phyloP scores from a whole-genome alignment of 2,888 invertebrate genomes.

The Trichopoda pennipes region DNA sequence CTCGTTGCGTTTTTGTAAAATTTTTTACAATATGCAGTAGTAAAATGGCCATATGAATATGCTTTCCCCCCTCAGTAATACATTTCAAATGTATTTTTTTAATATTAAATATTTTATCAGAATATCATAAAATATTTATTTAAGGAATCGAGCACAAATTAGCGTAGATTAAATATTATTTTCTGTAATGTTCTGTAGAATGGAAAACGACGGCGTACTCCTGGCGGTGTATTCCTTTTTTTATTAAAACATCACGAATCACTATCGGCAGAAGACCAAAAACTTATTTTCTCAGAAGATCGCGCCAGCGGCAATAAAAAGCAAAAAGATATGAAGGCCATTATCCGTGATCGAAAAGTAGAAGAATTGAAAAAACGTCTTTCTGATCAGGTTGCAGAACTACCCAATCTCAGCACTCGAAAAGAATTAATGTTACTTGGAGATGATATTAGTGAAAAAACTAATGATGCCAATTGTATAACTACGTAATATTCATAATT shows the following conservation, averaged over 20 bases:
- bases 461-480: constrained; percentile 75
- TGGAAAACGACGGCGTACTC: constrained; percentile 89
- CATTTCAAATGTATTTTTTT: too few species aligned
- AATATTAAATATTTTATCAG: too few species aligned
- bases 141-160: too few species aligned
- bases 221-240: constrained; percentile 92
- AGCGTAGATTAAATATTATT: too few species aligned
- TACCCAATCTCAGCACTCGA: constrained; percentile 75
- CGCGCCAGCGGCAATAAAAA: constrained; percentile 83
- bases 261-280: constrained; percentile 85
- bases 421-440: constrained; percentile 75
- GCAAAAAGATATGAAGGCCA: constrained; percentile 83
- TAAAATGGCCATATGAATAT: too few species aligned
- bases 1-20: too few species aligned
- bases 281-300: constrained; percentile 86
- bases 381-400: constrained; percentile 79
- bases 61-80: too few species aligned
- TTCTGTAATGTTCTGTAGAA: constrained; percentile 80
- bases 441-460: constrained; percentile 74
- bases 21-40: too few species aligned
- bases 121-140: too few species aligned
- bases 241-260: constrained; percentile 88
- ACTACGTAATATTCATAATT: not conserved
- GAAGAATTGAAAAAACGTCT: constrained; percentile 85
- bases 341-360: constrained; percentile 84